phyloP scores from a whole-genome alignment of 2,797 vertebrate species.

The Bryconaethiops microstoma region DNA sequence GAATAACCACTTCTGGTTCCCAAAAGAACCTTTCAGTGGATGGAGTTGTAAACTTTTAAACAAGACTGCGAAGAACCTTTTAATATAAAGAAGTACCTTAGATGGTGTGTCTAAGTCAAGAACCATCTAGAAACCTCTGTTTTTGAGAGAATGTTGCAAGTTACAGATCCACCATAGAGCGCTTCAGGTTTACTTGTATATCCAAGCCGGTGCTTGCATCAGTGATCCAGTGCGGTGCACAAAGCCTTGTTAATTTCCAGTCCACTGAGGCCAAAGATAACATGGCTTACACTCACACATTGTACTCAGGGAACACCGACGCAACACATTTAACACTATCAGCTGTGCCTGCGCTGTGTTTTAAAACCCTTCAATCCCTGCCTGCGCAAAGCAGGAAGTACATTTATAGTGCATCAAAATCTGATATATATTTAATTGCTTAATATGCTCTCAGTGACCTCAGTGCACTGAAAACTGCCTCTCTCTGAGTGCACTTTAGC shows the following conservation, averaged over 20 bases:
- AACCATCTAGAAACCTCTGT: background rate
- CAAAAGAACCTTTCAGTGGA: background rate
- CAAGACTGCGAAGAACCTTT: too few species aligned
- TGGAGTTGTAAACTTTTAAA: background rate
- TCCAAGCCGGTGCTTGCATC: background rate
- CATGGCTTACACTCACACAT: background rate
- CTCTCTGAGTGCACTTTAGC: slow-evolving; percentile 9
- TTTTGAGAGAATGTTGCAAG: background rate
- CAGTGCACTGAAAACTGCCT: background rate
- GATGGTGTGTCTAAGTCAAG: background rate
- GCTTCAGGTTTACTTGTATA: background rate
- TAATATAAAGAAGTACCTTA: too few species aligned
- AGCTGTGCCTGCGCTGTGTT: background rate
- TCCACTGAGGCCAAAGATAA: slow-evolving; percentile 3
- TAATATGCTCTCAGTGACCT: background rate
- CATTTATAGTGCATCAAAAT: background rate
- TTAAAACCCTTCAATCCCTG: background rate
- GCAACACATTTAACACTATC: background rate
- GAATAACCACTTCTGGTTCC: background rate
- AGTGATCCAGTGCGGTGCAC: background rate
- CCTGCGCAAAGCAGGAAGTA: background rate
- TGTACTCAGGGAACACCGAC: background rate
- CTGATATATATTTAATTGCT: background rate
- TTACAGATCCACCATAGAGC: background rate
- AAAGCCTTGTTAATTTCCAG: slow-evolving; percentile 22